Evolutionary conservation across 2,113 vertebrate genomes (phyloP), one percentile per base, ranked within the genome.

Genomic region (Ellobius talpinus): DNA sequence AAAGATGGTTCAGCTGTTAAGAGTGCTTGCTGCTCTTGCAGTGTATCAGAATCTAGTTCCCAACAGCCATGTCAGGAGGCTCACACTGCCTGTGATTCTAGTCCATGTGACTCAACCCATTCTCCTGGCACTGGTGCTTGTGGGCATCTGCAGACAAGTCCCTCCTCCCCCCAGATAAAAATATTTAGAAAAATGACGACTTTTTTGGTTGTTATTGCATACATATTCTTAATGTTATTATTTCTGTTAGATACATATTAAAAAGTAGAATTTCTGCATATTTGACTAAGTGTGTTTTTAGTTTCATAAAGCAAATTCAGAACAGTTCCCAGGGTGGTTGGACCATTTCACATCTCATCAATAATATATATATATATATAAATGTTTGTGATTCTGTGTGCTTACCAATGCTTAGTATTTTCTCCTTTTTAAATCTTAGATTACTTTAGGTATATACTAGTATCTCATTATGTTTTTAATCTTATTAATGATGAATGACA

Each of bases 401-500:
- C 6, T 81, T 6, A 7, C 5, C 73, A 79, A 81, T 55, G 66
- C 85, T 68, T 94, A n/a, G 16, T 63, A 70, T 74, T 94, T 87
- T 85, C 50, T 70, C 9, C 5, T 23, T 74, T 87, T 82, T 78
- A 65, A 79, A 65, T 81, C 33, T 89, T 89, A 52, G 16, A 26
- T 68, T 91, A 61, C 89, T 97, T 68, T 52, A 19, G 3, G 14
- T 81, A 29, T 58, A n/a, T 17, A 39, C 7, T 85, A 10, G 1
- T 39, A 58, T 85, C 21, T 82, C 26, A 89, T 66, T 88, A 11
- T 96, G 47, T 29, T 74, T 96, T 96, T 42, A 58, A 81, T 58
- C 58, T 95, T 95, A 79, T 61, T 94, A 3, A 52, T 93, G 74
- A 87, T 65, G 94, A 68, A 77, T 84, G 65, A 36, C 14, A 85